A percentile compares a stretch with the other conserved stretches of the same genome.
These are phyloP conservation scores for Mimas tiliae DNA, from an alignment of 2,888 invertebrate genomes.

Conservation along the genomic window DNA sequence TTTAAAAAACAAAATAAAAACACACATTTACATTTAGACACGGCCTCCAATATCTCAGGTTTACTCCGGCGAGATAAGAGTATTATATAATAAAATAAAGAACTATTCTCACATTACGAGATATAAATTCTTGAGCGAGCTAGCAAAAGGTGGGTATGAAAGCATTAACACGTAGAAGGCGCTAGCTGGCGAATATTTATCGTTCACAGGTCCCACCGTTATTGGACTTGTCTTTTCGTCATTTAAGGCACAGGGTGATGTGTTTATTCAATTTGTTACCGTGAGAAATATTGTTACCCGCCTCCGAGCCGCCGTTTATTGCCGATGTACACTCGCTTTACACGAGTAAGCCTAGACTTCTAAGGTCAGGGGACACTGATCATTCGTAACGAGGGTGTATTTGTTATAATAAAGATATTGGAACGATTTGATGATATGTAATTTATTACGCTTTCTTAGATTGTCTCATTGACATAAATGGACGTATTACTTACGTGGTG, in stretches of 20 bases:
- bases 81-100: slow-evolving; percentile 22
- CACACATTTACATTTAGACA: not conserved
- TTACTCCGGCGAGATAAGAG: slow-evolving; percentile 20
- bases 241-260: slow-evolving; percentile 78
- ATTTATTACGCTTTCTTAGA: slow-evolving; percentile 15
- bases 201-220: slow-evolving; percentile 63
- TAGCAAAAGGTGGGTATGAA: slow-evolving; percentile 59
- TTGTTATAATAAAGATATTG: slow-evolving; percentile 18
- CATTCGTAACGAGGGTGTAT: not conserved
- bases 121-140: slow-evolving; percentile 55
- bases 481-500: not conserved
- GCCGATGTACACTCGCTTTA: slow-evolving; percentile 49
- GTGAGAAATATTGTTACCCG: slow-evolving; percentile 77
- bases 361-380: slow-evolving; percentile 16
- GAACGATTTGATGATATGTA: slow-evolving; percentile 6
- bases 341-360: slow-evolving; percentile 32
- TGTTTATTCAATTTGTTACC: slow-evolving; percentile 82
- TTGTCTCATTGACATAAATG: not conserved
- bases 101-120: slow-evolving; percentile 37
- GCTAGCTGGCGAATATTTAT: slow-evolving; percentile 75
- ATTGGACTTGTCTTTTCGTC: slow-evolving; percentile 81
- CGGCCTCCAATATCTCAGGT: slow-evolving; percentile 13
- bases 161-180: slow-evolving; percentile 62
- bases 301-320: slow-evolving; percentile 59
- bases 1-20: not conserved